Evolutionary conservation across 2,888 invertebrate genomes (phyloP), one percentile per base, ranked within the genome.

Genomic region (Chymomyza amoena): DNA sequence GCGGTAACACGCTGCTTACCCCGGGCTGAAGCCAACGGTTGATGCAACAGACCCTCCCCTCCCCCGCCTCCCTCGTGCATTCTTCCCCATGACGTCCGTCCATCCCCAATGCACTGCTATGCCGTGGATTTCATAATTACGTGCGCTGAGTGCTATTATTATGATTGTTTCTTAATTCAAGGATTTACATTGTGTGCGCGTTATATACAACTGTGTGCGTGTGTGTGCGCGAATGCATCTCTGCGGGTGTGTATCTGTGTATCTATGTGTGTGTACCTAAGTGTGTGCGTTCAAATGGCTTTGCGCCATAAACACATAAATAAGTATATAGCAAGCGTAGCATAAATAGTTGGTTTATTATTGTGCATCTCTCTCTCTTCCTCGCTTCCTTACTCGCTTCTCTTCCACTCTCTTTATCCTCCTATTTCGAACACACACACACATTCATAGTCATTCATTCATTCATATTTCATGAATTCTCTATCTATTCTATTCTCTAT

Each of bases 121-220:
- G 57, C 57, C 25, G 9, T 77, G 81, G 78, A 79, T 77, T 79
- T 76, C 79, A 80, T 84, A 84, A 85, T 84, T 85, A 84, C 84
- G 85, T 83, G 73, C 74, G 76, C 79, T 81, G 81, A 83, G 83
- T 84, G 82, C 80, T 80, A 86, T 84, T 82, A 78, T 87, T 80
- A 87, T 85, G 79, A 88, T 88, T 88, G 87, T 88, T 88, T 81
- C 83, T 86, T 88, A 89, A 88, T 88, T 88, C 84, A 81, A 74
- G 76, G 79, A 78, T 87, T 77, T 76, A 79, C 79, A 74, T 70
- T 68, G 64, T 52, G 56, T 62, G 61, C 68, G 50, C 51, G 50
- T 61, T 54, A 15, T 63, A 57, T 57, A 57, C 64, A 71, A 69
- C 57, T 72, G 54, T 77, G 64, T 76, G 70, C 7, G 15, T 32